Base-by-base conservation (phyloP, 2,888 invertebrate genomes). In the Drosophila fulvimacula region DNA sequence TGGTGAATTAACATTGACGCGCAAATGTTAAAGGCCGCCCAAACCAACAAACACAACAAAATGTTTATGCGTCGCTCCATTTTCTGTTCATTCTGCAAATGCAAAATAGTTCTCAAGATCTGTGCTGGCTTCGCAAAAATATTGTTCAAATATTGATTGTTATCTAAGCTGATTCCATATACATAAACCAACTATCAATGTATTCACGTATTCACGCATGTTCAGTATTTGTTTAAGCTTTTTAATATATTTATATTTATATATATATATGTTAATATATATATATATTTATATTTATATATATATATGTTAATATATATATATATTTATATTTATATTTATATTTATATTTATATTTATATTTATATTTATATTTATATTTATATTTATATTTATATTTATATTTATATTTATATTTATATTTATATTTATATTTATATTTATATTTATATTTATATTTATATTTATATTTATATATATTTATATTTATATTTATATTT, bases 1-100 rank as follows among this genome's bases (percentile, higher is more conserved):
- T 82, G 92, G 92, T 63, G 91, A 90, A 87, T 83, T 93, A 66
- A 91, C 83, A 72, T 85, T 92, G 78, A 89, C 90, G 65, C 92
- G 91, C 73, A 91, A 89, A 77, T 89, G 86, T 85, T 88, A 86
- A 41, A 42, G 69, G 67, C 42, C 21, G 17, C 44, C 39, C 51
- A 38, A 59, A 65, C 56, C 34, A 9, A 48, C 34, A 42, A 41
- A 41, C 42, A 21, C 51, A 39, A 72, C 57, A 42, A 24, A 48
- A 21, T 21, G 51, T 62, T 72, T 64, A 72, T 76, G 67, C 76
- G 75, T 72, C 64, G 76, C 53, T 64, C 55, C 32, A 9, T 10
- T 10, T 59, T 59, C 59, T 55, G 51, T 56, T 44, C 38, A 7
- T 59, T 48, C 21, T 46, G 38, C 30, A 48, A 46, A 51, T 42